phyloP scores from a whole-genome alignment of 2,113 vertebrate species.

The Ciconia maguari region DNA sequence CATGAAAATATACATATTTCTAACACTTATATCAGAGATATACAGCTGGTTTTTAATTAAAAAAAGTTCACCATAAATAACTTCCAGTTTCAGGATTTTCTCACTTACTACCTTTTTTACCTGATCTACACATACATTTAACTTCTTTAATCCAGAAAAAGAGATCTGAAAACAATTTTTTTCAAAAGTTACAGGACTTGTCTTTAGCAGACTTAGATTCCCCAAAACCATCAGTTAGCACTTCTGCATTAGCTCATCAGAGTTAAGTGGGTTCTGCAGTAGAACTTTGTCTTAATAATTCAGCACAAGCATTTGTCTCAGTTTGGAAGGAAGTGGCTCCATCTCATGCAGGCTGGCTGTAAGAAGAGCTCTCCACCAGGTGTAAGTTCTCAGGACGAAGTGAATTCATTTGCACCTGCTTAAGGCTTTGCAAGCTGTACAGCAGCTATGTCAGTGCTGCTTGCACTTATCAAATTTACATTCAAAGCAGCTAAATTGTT shows the following conservation, averaged over 20 bases:
- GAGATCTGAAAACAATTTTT: not conserved
- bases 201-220: not conserved
- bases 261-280: not conserved
- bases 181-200: not conserved
- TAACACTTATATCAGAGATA: not conserved
- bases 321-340: not conserved
- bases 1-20: not conserved
- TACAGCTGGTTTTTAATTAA: not conserved
- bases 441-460: conserved; percentile 1
- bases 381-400: conserved; percentile 41
- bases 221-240: not conserved
- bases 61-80: not conserved
- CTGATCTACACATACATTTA: not conserved
- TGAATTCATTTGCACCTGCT: conserved; percentile 49
- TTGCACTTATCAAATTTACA: conserved; percentile 60
- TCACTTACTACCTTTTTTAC: not conserved
- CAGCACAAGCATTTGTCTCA: not conserved
- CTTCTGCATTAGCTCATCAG: not conserved
- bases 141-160: not conserved
- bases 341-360: not conserved
- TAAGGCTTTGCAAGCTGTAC: conserved; percentile 27
- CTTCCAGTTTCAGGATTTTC: not conserved
- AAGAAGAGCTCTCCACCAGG: conserved; percentile 24
- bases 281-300: not conserved
- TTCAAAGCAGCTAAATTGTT: conserved; percentile 68